Base-by-base conservation (phyloP, 1,140 invertebrate species). In the Zeugodacus cucurbitae region DNA sequence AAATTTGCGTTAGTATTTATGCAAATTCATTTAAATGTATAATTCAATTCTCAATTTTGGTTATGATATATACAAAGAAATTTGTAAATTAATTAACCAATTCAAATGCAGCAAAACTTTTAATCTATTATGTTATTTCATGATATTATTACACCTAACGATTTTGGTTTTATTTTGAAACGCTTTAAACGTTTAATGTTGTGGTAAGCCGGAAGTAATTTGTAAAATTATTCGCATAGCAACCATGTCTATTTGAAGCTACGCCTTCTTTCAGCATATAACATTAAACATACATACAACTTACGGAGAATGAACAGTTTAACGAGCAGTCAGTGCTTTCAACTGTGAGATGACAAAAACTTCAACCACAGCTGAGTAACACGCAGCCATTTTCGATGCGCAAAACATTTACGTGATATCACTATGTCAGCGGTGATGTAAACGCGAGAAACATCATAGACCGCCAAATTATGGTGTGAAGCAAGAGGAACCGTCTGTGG, bases 371-470 rank as follows among this genome's bases (percentile, higher is more conserved):
- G 41, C 74, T 82, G 22, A 82, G 20, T 41, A 26, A 82, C 74
- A 44, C 34, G 74, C 41, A 48, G 74, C 44, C 74, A 48, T 82
- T 82, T 82, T 82, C 41, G 74, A 82, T 26, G 41, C 48, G 37
- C 48, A 48, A 82, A 82, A 82, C 74, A 82, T 82, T 82, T 82
- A 82, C 74, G 74, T 48, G 74, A 82, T 82, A 41, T 22, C 74
- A 78, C 41, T 48, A 26, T 29, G 41, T 5, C 22, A 41, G 11
- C 26, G 26, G 1, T 34, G 26, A 8, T 82, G 26, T 82, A 82
- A 26, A 82, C 26, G 32, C 34, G 41, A 14, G n/a, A 17, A 54
- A 48, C 41, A 82, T 82, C 41, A 26, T n/a, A 82, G 74, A 82
- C 20, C 41, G 48, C 44, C 34, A 17, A 74, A 37, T 41, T 74